phyloP scores from a whole-genome alignment of 2,888 invertebrate genomes.

The Trachelus troglodyta region DNA sequence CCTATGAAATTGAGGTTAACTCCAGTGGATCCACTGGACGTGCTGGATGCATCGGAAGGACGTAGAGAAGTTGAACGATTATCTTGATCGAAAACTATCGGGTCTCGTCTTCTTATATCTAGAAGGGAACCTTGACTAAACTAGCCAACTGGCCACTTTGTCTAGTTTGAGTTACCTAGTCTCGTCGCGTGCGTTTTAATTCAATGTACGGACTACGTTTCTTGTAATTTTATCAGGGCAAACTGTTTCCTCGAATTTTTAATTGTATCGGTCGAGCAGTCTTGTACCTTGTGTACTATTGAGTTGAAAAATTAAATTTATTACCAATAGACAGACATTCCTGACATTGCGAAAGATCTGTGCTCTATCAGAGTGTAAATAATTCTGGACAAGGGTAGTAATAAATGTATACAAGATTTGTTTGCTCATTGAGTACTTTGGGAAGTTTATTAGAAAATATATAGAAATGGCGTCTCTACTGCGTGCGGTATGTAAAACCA shows the following conservation, averaged over 20 bases:
- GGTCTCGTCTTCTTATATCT: neutral
- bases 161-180: neutral
- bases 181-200: conserved; percentile 39
- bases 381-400: neutral
- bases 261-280: neutral
- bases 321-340: neutral
- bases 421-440: neutral
- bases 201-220: conserved; percentile 25
- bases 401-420: neutral
- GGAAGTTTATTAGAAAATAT: neutral
- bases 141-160: neutral
- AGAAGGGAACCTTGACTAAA: neutral
- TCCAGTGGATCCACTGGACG: neutral
- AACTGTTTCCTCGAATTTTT: neutral
- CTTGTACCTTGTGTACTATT: neutral
- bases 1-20: neutral
- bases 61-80: neutral
- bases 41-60: neutral
- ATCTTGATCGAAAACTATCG: neutral
- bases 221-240: conserved; percentile 43
- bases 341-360: neutral
- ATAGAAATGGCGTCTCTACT: neutral
- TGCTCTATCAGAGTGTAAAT: neutral
- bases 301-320: neutral
- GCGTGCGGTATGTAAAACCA: neutral